Percentiles rank a stretch among this genome's conserved stretches.
Conservation (phyloP, 2,797 vertebrate species). For the Nannoperca australis region DNA sequence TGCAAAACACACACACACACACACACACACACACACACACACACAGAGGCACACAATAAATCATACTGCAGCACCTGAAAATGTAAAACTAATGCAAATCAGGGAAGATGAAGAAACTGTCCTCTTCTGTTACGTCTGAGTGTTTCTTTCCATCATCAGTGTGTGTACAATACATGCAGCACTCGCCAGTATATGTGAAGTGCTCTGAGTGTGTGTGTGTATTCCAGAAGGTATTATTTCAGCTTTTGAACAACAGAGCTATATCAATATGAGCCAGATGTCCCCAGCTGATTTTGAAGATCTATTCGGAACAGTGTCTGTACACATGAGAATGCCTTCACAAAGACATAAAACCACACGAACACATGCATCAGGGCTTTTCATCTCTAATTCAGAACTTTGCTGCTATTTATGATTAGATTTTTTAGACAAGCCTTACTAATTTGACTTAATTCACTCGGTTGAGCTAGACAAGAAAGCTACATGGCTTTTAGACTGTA, state of each 20-base stretch:
- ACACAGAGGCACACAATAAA: neutral
- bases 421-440: neutral
- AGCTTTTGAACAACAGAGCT: conserved; percentile 9
- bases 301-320: neutral
- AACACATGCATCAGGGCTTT: neutral
- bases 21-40: conserved; percentile 8
- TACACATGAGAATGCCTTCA: neutral
- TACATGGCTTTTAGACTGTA: neutral
- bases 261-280: neutral
- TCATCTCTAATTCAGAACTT: neutral
- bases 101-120: conserved; percentile 20
- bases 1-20: conserved; percentile 24
- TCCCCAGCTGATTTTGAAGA: neutral
- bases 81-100: conserved; percentile 69
- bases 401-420: neutral
- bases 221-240: neutral
- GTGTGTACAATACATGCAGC: neutral
- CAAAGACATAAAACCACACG: neutral
- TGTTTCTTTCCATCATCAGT: conserved; percentile 23
- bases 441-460: neutral
- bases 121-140: neutral
- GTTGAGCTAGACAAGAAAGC: neutral
- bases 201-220: neutral
- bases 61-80: conserved; percentile 7
- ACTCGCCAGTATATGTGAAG: neutral